These are phyloP conservation scores for Megaceryle maxima DNA, from an alignment of 2,113 vertebrate species.

Conservation along the genomic window DNA sequence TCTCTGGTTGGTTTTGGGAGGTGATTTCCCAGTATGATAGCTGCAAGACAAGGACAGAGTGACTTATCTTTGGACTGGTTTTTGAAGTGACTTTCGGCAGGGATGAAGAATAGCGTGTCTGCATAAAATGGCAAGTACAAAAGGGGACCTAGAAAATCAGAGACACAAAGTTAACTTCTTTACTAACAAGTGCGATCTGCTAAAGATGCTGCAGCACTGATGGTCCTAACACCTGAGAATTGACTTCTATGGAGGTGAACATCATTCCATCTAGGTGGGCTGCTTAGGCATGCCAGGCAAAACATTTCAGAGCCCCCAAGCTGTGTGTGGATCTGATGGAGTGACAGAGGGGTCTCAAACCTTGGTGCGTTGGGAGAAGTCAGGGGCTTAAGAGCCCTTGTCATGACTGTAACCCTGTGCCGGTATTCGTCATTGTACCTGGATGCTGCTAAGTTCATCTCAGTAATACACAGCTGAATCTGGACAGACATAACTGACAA, in stretches of 20 bases:
- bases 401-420: neutral
- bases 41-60: neutral
- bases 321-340: neutral
- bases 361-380: neutral
- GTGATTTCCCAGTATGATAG: neutral
- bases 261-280: neutral
- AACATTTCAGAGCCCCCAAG: neutral
- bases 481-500: neutral
- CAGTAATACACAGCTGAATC: neutral
- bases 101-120: neutral
- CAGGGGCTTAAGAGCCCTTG: neutral
- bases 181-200: neutral
- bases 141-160: neutral
- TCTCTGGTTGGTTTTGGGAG: neutral
- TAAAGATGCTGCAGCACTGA: neutral
- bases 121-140: neutral
- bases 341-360: neutral
- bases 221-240: neutral
- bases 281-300: neutral
- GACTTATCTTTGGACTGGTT: neutral
- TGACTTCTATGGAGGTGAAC: neutral
- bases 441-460: neutral
- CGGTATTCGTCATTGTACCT: neutral
- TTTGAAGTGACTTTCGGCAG: neutral
- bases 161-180: neutral